Conservation (phyloP, 2,888 invertebrate genomes). For the Phortica okadai region DNA sequence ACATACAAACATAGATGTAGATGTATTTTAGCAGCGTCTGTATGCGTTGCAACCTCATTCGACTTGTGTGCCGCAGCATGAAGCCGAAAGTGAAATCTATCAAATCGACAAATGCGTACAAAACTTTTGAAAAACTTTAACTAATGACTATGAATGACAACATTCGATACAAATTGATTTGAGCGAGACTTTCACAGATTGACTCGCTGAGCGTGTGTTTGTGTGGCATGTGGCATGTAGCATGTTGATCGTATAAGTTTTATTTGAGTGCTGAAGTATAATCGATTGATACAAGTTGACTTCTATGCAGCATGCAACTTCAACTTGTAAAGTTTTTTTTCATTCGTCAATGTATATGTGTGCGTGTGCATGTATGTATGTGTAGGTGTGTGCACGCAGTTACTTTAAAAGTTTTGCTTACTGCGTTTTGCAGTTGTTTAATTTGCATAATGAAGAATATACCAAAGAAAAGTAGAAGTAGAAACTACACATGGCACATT, state of each 20-base stretch:
- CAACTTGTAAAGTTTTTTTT: not conserved
- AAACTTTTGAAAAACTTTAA: not conserved
- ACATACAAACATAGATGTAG: no score
- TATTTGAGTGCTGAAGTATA: not conserved
- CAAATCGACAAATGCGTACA: not conserved
- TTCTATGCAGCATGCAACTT: not conserved
- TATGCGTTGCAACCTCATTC: not conserved
- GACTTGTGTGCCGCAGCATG: not conserved
- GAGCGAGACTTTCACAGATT: not conserved
- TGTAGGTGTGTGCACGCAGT: conserved; percentile 11
- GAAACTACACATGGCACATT: not conserved
- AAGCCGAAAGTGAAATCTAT: not conserved
- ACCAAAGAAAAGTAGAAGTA: not conserved
- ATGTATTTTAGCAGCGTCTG: no score
- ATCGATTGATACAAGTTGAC: not conserved
- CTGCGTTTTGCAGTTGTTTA: not conserved
- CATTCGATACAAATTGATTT: not conserved
- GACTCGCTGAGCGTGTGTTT: not conserved
- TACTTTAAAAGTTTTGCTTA: not conserved
- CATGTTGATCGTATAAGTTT: no score
- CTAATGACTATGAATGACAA: conserved; percentile 8
- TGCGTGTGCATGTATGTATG: not conserved
- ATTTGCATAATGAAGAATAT: conserved; percentile 2
- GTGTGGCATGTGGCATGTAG: not conserved
- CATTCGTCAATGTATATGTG: not conserved